Evolutionary conservation across 2,888 invertebrate genomes (phyloP).

Genomic region (Chromoteleia sp.): DNA sequence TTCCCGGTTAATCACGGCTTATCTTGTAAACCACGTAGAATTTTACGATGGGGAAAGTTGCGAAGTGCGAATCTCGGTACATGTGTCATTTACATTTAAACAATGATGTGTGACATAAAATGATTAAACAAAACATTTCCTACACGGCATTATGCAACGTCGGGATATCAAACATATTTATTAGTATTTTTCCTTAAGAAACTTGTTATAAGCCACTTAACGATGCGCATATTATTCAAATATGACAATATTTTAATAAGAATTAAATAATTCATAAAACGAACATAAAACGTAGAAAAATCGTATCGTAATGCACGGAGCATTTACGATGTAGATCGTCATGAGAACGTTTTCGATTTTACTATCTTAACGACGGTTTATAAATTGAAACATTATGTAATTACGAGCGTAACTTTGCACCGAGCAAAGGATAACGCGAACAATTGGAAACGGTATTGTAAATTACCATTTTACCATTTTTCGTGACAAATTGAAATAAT

Average conservation of each 20-base stretch:
- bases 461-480: too few relatives aligned
- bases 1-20: constrained; percentile 31
- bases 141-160: constrained; percentile 30
- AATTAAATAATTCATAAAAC: constrained; percentile 1
- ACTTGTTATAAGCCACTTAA: neutral
- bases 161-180: constrained; percentile 9
- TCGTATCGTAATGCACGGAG: constrained; percentile 6
- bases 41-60: constrained; percentile 64
- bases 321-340: too few relatives aligned
- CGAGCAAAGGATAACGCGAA: too few relatives aligned
- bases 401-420: too few relatives aligned
- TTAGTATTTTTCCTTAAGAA: neutral
- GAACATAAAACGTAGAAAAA: neutral
- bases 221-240: neutral
- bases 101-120: constrained; percentile 62
- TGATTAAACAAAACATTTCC: constrained; percentile 58
- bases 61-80: constrained; percentile 46
- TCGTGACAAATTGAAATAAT: too few relatives aligned
- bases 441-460: too few relatives aligned
- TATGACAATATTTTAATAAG: neutral
- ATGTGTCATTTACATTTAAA: constrained; percentile 47
- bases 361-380: too few relatives aligned
- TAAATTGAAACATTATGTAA: too few relatives aligned
- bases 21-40: constrained; percentile 45
- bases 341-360: too few relatives aligned